Base-by-base conservation (phyloP, 2,888 invertebrate species). In the Hydrotaea diabolus region DNA sequence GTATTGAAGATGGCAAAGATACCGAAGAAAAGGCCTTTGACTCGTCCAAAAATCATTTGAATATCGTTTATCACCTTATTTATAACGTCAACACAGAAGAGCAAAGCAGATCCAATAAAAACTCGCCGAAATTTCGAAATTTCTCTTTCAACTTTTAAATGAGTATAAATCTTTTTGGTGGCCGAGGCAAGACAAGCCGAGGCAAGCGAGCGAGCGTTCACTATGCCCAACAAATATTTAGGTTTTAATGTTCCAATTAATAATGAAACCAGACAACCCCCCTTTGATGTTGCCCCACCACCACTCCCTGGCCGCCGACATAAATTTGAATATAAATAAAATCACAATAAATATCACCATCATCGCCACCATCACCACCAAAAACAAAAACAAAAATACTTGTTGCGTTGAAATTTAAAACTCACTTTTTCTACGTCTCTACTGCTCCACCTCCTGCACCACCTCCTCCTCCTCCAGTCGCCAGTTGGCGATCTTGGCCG, bases 221-320 rank as follows among this genome's bases (percentile, higher is more conserved):
- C 9, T 39, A 36, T 62, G 49, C 59, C 59, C 46, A 81, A 62
- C 57, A 75, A 75, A 82, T 78, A 82, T 78, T 78, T 78, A 78
- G 21, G 19, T 74, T 69, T 82, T 85, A 82, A 79, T 85, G 82
- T 79, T 78, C 82, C 82, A 79, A 85, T 85, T 85, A 85, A 85
- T 85, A 79, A 77, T 26, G 57, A 81, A 55, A 49, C 31, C 78
- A 74, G 79, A 69, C 69, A 69, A 43, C 69, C 69, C 53, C 69
- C 39, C 79, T 82, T 77, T 82, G 74, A 82, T 82, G 77, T 84
- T 80, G 75, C 13, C n/a, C 43, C 46, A 4, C 7, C 31, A 31
- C 31, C 31, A 46, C 66, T 69, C 36, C 15, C 64, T 75, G n/a
- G n/a, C n/a, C 31, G 46, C 55, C 13, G 1, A 59, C 59, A 72